Conservation (phyloP, 1,140 invertebrate genomes). For the Drosophila sucinea region DNA sequence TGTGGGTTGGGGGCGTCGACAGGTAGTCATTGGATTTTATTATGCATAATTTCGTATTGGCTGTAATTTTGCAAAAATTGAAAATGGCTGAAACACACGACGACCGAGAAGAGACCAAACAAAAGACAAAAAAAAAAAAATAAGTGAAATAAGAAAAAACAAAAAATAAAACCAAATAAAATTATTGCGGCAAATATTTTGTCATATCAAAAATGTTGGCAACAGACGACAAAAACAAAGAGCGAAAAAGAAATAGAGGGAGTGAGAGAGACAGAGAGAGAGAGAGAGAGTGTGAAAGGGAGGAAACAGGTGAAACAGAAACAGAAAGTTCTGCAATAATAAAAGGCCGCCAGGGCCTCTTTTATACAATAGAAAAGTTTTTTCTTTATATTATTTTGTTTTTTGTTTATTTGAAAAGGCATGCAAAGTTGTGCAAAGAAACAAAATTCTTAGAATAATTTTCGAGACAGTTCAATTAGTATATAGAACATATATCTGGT, state of each 20-base stretch:
- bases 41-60: constrained; percentile 80
- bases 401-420: constrained; percentile 35
- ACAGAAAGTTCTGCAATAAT: constrained; percentile 54
- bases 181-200: constrained; percentile 71
- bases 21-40: constrained; percentile 80
- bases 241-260: not conserved
- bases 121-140: constrained; percentile 11
- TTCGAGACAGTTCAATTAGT: constrained; percentile 58
- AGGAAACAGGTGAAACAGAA: constrained; percentile 23
- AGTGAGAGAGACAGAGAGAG: not conserved
- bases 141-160: constrained; percentile 26
- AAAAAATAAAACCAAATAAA: constrained; percentile 43
- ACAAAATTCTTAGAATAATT: constrained; percentile 46
- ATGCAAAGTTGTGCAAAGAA: constrained; percentile 66
- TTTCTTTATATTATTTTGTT: constrained; percentile 37
- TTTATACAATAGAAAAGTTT: constrained; percentile 38
- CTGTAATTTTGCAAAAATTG: constrained; percentile 81
- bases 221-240: constrained; percentile 28
- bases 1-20: constrained; percentile 58
- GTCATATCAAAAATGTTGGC: constrained; percentile 65
- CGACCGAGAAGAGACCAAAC: not conserved
- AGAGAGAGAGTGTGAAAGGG: not conserved
- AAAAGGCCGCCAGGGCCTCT: constrained; percentile 44
- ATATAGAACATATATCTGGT: constrained; percentile 24
- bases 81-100: constrained; percentile 71